A percentile compares a stretch with the other conserved stretches of the same genome.
These are phyloP conservation scores for Acleris cristana DNA, from an alignment of 2,888 invertebrate genomes.

Conservation along the genomic window DNA sequence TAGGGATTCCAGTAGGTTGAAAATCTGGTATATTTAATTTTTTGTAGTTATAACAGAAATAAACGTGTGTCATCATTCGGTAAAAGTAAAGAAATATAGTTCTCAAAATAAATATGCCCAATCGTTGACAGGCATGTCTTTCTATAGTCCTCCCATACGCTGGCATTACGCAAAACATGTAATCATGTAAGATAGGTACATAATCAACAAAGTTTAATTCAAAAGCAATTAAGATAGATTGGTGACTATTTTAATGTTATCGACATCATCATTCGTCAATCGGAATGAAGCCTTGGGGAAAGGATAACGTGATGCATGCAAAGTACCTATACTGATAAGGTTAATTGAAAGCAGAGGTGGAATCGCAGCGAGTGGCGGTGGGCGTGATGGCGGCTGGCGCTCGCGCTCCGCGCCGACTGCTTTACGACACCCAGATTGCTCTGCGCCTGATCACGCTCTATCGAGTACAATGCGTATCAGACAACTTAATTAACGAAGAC, in stretches of 20 bases:
- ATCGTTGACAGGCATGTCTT: too few species aligned
- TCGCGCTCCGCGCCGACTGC: conserved; percentile 43
- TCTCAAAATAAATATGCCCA: too few species aligned
- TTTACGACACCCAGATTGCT: conserved; percentile 57
- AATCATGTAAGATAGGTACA: background rate
- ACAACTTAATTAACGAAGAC: conserved; percentile 57
- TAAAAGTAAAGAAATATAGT: too few species aligned
- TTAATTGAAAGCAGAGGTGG: conserved; percentile 43
- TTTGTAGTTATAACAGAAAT: too few species aligned
- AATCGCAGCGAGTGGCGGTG: conserved; percentile 38
- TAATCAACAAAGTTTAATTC: background rate
- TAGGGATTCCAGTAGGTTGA: too few species aligned
- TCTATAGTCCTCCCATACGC: too few species aligned
- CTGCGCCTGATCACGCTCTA: conserved; percentile 48
- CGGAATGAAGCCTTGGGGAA: conserved; percentile 8
- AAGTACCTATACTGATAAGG: conserved; percentile 38
- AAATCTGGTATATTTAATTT: too few species aligned
- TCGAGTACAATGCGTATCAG: conserved; percentile 55
- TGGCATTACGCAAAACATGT: too few species aligned
- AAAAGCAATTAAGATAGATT: conserved; percentile 44
- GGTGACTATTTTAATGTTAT: conserved; percentile 45
- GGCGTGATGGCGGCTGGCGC: conserved; percentile 44
- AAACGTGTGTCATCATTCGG: too few species aligned
- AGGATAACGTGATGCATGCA: conserved; percentile 29
- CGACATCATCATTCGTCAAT: conserved; percentile 5